phyloP scores from a whole-genome alignment of 1,140 invertebrate species.

The Andrena cerasifolii region DNA sequence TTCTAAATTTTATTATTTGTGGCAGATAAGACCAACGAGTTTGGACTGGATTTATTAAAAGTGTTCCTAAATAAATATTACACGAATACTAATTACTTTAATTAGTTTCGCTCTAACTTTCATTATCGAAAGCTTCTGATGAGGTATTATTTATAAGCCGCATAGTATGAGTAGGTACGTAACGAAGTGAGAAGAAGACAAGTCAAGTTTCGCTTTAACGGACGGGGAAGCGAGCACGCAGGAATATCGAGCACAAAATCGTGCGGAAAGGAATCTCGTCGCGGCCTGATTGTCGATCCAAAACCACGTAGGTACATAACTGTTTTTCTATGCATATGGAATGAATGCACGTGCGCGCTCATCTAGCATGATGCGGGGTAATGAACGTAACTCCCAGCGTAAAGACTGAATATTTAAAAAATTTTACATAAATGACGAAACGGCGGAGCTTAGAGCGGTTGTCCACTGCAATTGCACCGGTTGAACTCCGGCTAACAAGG shows the following conservation, averaged over 20 bases:
- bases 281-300: conserved; percentile 9
- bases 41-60: too few relatives aligned
- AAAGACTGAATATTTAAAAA: conserved; percentile 57
- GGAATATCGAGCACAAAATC: background rate
- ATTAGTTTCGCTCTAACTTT: background rate
- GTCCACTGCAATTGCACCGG: background rate
- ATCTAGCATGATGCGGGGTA: conserved; percentile 39
- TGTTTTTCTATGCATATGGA: conserved; percentile 38
- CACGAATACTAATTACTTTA: too few relatives aligned
- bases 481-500: background rate
- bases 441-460: conserved; percentile 4
- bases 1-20: too few relatives aligned
- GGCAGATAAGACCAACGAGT: too few relatives aligned
- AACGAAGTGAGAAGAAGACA: background rate
- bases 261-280: conserved; percentile 4
- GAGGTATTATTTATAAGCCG: background rate
- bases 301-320: conserved; percentile 33
- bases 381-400: conserved; percentile 58
- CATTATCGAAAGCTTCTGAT: background rate
- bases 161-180: background rate
- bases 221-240: too few relatives aligned
- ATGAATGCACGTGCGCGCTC: conserved; percentile 18
- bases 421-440: conserved; percentile 37
- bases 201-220: background rate
- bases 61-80: too few relatives aligned